phyloP scores from a whole-genome alignment of 2,888 invertebrate genomes.

The Limnephilus lunatus region DNA sequence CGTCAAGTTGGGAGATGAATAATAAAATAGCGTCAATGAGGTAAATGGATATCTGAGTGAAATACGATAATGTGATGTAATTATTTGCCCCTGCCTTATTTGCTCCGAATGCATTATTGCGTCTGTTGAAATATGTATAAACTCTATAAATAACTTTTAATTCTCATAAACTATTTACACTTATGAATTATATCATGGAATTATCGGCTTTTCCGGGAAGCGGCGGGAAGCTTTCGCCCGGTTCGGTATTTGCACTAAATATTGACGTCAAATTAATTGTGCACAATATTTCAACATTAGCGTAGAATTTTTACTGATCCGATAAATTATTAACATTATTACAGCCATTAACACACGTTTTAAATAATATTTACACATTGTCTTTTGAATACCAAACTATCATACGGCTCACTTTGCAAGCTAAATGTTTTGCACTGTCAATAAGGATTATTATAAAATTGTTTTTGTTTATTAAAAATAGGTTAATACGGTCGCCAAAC shows the following conservation, averaged over 20 bases:
- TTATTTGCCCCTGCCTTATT: background rate
- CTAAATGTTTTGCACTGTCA: background rate
- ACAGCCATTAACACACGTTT: slow-evolving; percentile 47
- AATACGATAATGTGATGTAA: background rate
- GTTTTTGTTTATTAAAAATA: background rate
- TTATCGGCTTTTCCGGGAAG: slow-evolving; percentile 62
- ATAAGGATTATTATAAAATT: background rate
- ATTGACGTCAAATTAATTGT: slow-evolving; percentile 40
- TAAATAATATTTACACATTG: slow-evolving; percentile 18
- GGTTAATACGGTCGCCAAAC: slow-evolving; percentile 86
- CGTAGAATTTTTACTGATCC: slow-evolving; percentile 50
- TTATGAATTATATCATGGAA: slow-evolving; percentile 59
- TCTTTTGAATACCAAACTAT: background rate
- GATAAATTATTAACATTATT: slow-evolving; percentile 53
- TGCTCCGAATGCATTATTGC: slow-evolving; percentile 11
- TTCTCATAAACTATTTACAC: slow-evolving; percentile 60
- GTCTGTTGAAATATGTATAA: slow-evolving; percentile 52
- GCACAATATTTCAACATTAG: slow-evolving; percentile 58
- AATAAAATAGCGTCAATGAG: background rate
- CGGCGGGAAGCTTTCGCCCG: slow-evolving; percentile 46
- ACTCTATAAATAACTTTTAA: slow-evolving; percentile 63
- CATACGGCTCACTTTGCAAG: background rate
- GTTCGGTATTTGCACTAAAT: slow-evolving; percentile 40
- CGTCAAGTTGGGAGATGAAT: background rate
- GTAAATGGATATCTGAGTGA: background rate